A percentile compares a stretch with the other conserved stretches of the same genome.
phyloP scores from a whole-genome alignment of 2,888 invertebrate species.

The Drepana falcataria region DNA sequence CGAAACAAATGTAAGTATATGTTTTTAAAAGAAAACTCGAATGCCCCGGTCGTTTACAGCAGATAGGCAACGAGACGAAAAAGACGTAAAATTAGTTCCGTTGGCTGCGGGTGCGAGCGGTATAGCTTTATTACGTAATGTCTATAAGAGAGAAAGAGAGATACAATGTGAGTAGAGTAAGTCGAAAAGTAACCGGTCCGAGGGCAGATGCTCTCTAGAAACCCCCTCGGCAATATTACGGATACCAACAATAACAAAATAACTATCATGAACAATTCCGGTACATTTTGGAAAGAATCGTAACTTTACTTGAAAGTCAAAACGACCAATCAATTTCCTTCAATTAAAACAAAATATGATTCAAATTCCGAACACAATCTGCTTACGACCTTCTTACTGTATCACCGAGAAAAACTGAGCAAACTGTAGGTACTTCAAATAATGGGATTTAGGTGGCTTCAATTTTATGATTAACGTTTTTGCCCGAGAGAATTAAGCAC shows the following conservation, averaged over 20 bases:
- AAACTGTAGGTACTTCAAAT: neutral
- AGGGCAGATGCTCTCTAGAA: slow-evolving; percentile 69
- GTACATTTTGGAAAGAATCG: slow-evolving; percentile 29
- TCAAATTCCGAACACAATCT: neutral
- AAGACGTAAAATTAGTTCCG: slow-evolving; percentile 70
- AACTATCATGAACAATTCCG: slow-evolving; percentile 52
- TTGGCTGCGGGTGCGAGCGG: slow-evolving; percentile 47
- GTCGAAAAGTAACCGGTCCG: slow-evolving; percentile 69
- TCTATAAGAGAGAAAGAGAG: slow-evolving; percentile 40
- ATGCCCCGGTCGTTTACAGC: slow-evolving; percentile 44
- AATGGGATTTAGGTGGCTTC: neutral
- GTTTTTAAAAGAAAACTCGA: slow-evolving; percentile 41
- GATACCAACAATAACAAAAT: slow-evolving; percentile 69
- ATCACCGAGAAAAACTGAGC: neutral
- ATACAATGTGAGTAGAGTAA: slow-evolving; percentile 35
- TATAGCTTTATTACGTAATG: slow-evolving; percentile 26
- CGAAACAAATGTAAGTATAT: slow-evolving; percentile 27
- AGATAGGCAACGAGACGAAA: slow-evolving; percentile 63
- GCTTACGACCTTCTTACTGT: neutral
- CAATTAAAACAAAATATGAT: neutral
- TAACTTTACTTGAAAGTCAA: slow-evolving; percentile 15
- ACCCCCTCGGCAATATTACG: slow-evolving; percentile 65
- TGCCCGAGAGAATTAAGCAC: neutral
- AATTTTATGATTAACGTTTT: neutral
- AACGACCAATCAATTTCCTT: neutral